These are phyloP conservation scores for Remorina albescens DNA, from an alignment of 2,797 vertebrate species.

Conservation along the genomic window DNA sequence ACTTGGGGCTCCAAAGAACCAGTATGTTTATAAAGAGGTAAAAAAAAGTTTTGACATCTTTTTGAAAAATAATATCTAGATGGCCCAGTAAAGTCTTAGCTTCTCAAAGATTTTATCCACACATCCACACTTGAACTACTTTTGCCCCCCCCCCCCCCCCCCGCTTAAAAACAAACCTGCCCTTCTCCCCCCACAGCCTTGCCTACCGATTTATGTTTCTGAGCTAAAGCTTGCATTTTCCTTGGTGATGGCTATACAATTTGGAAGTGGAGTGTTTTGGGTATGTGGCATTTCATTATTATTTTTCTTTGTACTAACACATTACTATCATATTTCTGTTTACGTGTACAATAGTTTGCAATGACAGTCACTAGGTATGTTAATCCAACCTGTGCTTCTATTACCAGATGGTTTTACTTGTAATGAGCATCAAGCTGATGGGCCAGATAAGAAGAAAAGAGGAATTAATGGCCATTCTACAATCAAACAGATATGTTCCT, in stretches of 20 bases:
- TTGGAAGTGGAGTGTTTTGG: slow-evolving; percentile 80
- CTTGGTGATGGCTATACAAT: slow-evolving; percentile 76
- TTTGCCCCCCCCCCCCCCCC: not conserved
- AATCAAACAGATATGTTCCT: slow-evolving; percentile 79
- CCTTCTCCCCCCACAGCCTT: slow-evolving; percentile 61
- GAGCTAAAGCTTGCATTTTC: slow-evolving; percentile 78
- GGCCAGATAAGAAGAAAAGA: slow-evolving; percentile 79
- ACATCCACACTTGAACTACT: not conserved
- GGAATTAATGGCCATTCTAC: slow-evolving; percentile 78
- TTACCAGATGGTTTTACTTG: slow-evolving; percentile 70
- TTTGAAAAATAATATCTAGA: not conserved
- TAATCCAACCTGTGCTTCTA: slow-evolving; percentile 1
- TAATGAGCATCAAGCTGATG: slow-evolving; percentile 82
- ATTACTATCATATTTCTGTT: not conserved
- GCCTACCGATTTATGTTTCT: slow-evolving; percentile 75
- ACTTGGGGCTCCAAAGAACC: slow-evolving; percentile 80
- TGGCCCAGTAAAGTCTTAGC: not conserved
- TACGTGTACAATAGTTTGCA: too few relatives aligned
- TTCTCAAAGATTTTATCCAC: not conserved
- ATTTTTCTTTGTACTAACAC: too few relatives aligned
- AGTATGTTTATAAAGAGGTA: slow-evolving; percentile 81
- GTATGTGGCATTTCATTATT: slow-evolving; percentile 51
- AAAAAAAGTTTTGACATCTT: not conserved
- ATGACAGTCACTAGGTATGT: not conserved
- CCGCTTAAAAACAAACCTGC: not conserved